A percentile compares a stretch with the other conserved stretches of the same genome.
These are phyloP conservation scores for Lepidothrix coronata DNA, from an alignment of 2,113 vertebrate species.

Conservation along the genomic window DNA sequence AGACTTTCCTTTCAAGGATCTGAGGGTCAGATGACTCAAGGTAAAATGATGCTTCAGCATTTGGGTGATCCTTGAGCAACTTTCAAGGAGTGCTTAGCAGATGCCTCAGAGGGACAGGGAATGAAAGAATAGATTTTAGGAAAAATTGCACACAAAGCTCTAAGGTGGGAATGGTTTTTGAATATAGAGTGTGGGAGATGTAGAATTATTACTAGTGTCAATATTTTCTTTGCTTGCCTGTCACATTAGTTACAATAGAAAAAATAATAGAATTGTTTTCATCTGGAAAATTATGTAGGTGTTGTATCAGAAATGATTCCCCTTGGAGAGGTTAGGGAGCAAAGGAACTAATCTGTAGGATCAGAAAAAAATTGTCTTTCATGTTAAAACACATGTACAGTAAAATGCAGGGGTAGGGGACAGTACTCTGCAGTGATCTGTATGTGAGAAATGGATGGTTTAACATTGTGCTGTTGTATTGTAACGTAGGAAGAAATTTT, in stretches of 20 bases:
- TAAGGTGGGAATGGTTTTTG: neutral
- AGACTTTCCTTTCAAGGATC: neutral
- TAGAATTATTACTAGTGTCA: neutral
- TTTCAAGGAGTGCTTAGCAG: neutral
- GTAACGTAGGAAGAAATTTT: neutral
- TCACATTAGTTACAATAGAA: neutral
- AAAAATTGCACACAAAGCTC: neutral
- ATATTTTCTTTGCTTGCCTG: neutral
- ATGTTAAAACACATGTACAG: neutral
- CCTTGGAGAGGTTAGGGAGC: neutral
- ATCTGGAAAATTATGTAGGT: neutral
- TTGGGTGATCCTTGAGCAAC: neutral
- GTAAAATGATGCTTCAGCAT: neutral
- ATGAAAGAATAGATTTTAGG: neutral
- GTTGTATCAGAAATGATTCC: neutral
- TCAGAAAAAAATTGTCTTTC: neutral
- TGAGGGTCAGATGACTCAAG: neutral
- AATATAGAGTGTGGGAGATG: neutral
- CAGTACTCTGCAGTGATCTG: neutral
- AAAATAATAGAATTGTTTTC: neutral
- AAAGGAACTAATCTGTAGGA: neutral
- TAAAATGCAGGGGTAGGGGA: neutral
- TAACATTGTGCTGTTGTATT: neutral
- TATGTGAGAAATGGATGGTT: neutral
- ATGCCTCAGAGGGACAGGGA: neutral